phyloP scores from a whole-genome alignment of 2,888 invertebrate species.

The Machimus rusticus region DNA sequence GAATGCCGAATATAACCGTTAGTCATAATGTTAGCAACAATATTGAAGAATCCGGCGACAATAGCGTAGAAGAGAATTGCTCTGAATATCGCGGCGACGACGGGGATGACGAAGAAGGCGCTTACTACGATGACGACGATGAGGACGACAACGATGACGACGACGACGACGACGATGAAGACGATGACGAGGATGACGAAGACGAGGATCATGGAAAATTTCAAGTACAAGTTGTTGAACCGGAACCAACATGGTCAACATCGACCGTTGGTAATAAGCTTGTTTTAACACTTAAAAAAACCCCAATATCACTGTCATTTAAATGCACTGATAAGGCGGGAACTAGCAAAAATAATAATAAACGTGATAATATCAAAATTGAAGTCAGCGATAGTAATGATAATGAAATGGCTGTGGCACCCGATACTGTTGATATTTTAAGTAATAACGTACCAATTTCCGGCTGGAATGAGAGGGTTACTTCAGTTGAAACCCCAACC shows the following conservation, averaged over 20 bases:
- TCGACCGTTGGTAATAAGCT: conserved; percentile 53
- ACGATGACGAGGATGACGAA: conserved; percentile 44
- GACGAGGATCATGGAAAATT: conserved; percentile 49
- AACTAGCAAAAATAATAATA: neutral
- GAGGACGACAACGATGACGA: conserved; percentile 43
- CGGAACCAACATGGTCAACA: conserved; percentile 53
- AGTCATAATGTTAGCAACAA: neutral
- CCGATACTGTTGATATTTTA: conserved; percentile 18
- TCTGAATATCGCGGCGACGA: neutral
- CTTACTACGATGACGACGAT: conserved; percentile 42
- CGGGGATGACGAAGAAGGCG: neutral
- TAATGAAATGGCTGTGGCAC: conserved; percentile 26
- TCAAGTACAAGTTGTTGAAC: conserved; percentile 54
- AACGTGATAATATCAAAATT: neutral
- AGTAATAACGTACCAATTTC: conserved; percentile 15
- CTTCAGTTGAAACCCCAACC: neutral
- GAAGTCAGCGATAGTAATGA: neutral
- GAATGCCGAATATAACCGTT: neutral
- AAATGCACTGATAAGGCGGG: neutral
- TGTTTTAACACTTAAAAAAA: conserved; percentile 59
- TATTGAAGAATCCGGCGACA: neutral
- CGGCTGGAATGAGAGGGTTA: neutral
- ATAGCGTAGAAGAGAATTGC: neutral
- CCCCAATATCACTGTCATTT: conserved; percentile 48
- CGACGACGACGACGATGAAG: conserved; percentile 38